phyloP scores from a whole-genome alignment of 2,888 invertebrate species.

The Ametastegia equiseti region DNA sequence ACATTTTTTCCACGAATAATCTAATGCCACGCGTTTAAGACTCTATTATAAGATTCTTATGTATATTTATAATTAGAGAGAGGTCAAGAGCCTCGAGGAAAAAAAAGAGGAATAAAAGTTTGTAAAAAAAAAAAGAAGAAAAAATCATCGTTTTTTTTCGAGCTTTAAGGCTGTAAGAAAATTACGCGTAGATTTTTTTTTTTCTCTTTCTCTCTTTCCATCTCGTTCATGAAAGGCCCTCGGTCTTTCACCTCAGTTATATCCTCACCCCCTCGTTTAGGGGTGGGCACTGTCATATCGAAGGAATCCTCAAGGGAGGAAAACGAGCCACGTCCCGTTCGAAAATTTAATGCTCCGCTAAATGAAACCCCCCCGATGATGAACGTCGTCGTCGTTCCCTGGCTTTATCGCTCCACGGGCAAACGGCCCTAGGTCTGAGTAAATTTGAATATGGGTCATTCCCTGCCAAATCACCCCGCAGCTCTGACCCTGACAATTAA shows the following conservation, averaged over 20 bases:
- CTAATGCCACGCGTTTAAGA: neutral
- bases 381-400: neutral
- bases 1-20: conserved; percentile 5
- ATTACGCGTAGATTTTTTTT: neutral
- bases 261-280: no score
- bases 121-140: neutral
- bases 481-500: no score
- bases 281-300: neutral
- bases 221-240: no score
- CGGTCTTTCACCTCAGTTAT: neutral
- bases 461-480: no score
- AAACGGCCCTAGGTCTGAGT: no score
- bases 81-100: no score
- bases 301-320: neutral
- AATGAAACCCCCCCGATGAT: conserved; percentile 36
- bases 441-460: no score
- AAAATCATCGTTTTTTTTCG: no score
- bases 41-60: neutral
- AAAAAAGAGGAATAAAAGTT: neutral
- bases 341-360: conserved; percentile 35
- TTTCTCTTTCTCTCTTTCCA: neutral
- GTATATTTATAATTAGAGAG: neutral
- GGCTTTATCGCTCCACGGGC: neutral
- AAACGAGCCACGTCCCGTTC: conserved; percentile 10
- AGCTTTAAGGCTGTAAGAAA: neutral